A percentile compares a stretch with the other conserved stretches of the same genome.
Evolutionary conservation across 2,888 invertebrate species (phyloP).

Genomic region (Belgica antarctica): DNA sequence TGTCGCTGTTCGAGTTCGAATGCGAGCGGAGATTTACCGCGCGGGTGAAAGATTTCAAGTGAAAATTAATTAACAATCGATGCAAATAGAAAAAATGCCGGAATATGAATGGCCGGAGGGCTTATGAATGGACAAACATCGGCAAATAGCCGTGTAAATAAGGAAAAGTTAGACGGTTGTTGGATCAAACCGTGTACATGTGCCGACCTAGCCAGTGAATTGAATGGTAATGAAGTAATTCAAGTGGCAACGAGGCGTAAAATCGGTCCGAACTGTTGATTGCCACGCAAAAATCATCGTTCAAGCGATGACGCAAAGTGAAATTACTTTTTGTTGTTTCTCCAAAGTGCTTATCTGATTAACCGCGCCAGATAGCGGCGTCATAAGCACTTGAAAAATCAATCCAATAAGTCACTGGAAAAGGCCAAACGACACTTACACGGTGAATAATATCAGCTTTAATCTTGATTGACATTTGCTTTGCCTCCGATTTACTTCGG

Average conservation of each 20-base stretch:
- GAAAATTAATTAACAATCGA: neutral
- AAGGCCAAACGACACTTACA: neutral
- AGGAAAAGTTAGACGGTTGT: too few relatives aligned
- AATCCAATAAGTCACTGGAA: neutral
- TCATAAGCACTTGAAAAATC: neutral
- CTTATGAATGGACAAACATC: neutral
- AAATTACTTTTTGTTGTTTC: too few relatives aligned
- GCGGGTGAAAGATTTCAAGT: neutral
- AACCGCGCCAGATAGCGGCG: neutral
- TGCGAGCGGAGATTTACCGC: too few relatives aligned
- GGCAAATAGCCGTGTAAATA: too few relatives aligned
- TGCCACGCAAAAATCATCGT: neutral
- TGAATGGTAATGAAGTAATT: neutral
- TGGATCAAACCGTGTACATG: neutral
- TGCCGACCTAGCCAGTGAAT: neutral
- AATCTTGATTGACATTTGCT: conserved; percentile 7
- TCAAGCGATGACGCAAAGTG: neutral
- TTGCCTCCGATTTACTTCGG: neutral
- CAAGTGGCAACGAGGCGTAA: neutral
- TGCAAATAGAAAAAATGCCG: neutral
- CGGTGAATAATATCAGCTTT: neutral
- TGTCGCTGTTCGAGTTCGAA: neutral
- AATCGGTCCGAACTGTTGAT: neutral
- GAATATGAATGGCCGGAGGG: neutral
- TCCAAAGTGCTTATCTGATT: neutral